A percentile compares a stretch with the other conserved stretches of the same genome.
Conservation (phyloP, 2,797 vertebrate species). For the Sebastiscus tertius region DNA sequence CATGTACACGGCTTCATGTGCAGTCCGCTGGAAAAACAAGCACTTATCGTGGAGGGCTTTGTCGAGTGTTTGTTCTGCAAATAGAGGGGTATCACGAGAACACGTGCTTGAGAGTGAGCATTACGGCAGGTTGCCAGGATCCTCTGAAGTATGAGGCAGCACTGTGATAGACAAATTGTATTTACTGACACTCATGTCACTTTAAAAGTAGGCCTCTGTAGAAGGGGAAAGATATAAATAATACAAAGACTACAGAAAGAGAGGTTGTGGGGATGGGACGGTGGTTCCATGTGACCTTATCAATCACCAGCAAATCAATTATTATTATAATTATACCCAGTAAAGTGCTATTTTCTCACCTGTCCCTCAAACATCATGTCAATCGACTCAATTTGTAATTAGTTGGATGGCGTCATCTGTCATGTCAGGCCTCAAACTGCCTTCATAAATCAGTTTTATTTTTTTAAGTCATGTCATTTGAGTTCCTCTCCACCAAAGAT, state of each 20-base stretch:
- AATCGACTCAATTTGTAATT: not conserved
- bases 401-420: not conserved
- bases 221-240: not conserved
- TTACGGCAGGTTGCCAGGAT: constrained; percentile 40
- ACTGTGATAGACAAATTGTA: not conserved
- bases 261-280: not conserved
- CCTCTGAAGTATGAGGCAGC: not conserved
- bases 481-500: not conserved
- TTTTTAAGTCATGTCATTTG: not conserved
- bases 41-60: constrained; percentile 45
- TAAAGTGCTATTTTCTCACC: not conserved
- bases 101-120: not conserved
- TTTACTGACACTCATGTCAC: not conserved
- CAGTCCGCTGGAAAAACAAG: constrained; percentile 29
- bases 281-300: not conserved
- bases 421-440: not conserved
- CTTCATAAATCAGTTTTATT: not conserved
- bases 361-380: not conserved
- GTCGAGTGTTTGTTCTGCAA: constrained; percentile 56
- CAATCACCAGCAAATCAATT: not conserved
- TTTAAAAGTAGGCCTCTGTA: not conserved
- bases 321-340: not conserved
- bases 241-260: not conserved
- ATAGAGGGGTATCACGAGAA: constrained; percentile 8
- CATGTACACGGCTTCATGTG: not conserved